These are phyloP conservation scores for Echiichthys vipera DNA, from an alignment of 2,797 vertebrate genomes.

Conservation along the genomic window DNA sequence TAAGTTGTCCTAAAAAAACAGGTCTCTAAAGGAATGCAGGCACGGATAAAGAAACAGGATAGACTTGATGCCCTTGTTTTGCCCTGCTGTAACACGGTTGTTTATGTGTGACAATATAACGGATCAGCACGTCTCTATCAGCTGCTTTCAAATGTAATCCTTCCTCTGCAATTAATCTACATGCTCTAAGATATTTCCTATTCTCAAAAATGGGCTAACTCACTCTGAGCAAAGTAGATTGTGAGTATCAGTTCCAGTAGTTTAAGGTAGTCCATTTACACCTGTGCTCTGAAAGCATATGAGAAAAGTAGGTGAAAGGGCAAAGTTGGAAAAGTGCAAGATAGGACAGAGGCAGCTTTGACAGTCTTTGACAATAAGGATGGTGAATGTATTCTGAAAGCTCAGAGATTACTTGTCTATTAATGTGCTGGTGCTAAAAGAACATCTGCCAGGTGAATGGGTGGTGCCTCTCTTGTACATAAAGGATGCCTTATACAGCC, in stretches of 20 bases:
- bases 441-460: conserved; percentile 46
- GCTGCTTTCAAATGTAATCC: conserved; percentile 30
- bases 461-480: conserved; percentile 7
- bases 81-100: neutral
- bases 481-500: conserved; percentile 29
- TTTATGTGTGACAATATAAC: conserved; percentile 14
- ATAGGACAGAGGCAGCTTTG: conserved; percentile 52
- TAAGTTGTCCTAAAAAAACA: conserved; percentile 13
- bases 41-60: conserved; percentile 11
- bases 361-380: conserved; percentile 33
- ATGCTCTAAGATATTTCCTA: conserved; percentile 21
- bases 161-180: conserved; percentile 15
- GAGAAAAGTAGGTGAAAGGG: conserved; percentile 64
- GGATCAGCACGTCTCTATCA: conserved; percentile 21
- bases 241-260: conserved; percentile 48
- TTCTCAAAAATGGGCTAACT: conserved; percentile 39
- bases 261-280: conserved; percentile 52
- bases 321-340: conserved; percentile 14
- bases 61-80: conserved; percentile 19
- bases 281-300: conserved; percentile 45
- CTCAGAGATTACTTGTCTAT: conserved; percentile 19
- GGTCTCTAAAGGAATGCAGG: conserved; percentile 5
- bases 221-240: conserved; percentile 30
- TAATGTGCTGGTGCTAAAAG: conserved; percentile 43
- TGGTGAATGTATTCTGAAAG: conserved; percentile 24